Evolutionary conservation across 2,797 vertebrate species (phyloP), one percentile per base, ranked within the genome.

Genomic region (Dendrocincla tyrannina): DNA sequence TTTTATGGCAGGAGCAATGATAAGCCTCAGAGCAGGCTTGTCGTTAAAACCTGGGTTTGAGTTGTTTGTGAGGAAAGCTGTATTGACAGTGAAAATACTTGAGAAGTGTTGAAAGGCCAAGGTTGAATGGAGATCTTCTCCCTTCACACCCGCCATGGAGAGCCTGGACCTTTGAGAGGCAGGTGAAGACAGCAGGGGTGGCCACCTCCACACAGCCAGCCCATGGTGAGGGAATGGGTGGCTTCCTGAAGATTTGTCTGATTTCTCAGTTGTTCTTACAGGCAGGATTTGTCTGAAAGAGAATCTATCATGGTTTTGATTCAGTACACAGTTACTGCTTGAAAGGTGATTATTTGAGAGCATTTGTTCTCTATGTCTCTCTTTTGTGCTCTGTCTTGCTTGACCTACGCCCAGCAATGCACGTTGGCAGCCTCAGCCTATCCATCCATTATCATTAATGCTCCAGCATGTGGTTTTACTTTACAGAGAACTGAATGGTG

Each of bases 381-480:
- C 42, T 44, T 95, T 73, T 73, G 33, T 91, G 58, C 44, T 90
- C 67, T 8, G 55, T 84, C 88, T 86, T 91, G 82, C 90, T 91
- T 93, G 91, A 91, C 62, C 77, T 86, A 30, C 55, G 8, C 50
- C 7, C 62, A 94, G 85, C 75, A 88, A 86, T 76, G 77, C 50
- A n/a, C 0, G 0, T 8, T 95, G 92, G 88, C 85, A 93, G 18
- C 44, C 85, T 66, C 66, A 69, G 69, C 69, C 66, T 47, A 23
- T 62, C 85, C 67, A 50, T 90, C 62, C 72, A 76, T 76, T 84
- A 83, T n/a, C 85, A 47, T 62, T 58, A 89, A 67, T 24, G 64
- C 63, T 91, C 56, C 49, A 81, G 76, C 87, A 93, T 80, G 52
- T 96, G 94, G 49, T 91, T 94, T 86, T n/a, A 63, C 66, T 93